phyloP scores from a whole-genome alignment of 2,113 vertebrate species.

The Sinocyclocheilus grahami region DNA sequence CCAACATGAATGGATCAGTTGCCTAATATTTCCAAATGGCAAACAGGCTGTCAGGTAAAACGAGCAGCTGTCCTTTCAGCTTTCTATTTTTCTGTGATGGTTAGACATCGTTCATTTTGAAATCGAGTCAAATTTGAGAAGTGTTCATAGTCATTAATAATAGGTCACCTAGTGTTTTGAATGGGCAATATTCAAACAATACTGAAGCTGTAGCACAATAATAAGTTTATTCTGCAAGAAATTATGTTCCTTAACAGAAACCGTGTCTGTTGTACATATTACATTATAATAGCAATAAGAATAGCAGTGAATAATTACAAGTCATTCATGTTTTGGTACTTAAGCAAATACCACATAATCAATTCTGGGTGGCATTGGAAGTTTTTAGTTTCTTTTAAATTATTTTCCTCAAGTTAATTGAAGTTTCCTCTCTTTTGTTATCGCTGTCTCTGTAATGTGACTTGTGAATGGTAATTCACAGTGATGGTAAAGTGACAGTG shows the following conservation, averaged over 20 bases:
- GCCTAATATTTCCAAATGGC: conserved; percentile 17
- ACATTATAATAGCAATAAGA: not conserved
- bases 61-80: not conserved
- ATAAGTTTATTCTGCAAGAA: not conserved
- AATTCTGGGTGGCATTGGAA: not conserved
- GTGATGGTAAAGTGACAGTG: too few species aligned
- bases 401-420: not conserved
- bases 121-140: not conserved
- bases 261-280: not conserved
- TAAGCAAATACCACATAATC: not conserved
- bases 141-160: not conserved
- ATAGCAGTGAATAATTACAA: not conserved
- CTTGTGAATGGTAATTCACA: too few species aligned
- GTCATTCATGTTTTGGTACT: not conserved
- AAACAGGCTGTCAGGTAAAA: conserved; percentile 10
- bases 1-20: conserved; percentile 25
- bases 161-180: not conserved
- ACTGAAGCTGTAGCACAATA: not conserved
- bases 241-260: not conserved
- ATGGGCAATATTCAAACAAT: not conserved
- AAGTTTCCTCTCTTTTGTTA: not conserved
- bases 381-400: not conserved
- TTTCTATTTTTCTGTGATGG: not conserved
- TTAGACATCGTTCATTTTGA: conserved; percentile 5
- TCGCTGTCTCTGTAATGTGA: too few species aligned